A percentile compares a stretch with the other conserved stretches of the same genome.
Evolutionary conservation across 2,888 invertebrate genomes (phyloP).

Genomic region (Eurytoma californica): DNA sequence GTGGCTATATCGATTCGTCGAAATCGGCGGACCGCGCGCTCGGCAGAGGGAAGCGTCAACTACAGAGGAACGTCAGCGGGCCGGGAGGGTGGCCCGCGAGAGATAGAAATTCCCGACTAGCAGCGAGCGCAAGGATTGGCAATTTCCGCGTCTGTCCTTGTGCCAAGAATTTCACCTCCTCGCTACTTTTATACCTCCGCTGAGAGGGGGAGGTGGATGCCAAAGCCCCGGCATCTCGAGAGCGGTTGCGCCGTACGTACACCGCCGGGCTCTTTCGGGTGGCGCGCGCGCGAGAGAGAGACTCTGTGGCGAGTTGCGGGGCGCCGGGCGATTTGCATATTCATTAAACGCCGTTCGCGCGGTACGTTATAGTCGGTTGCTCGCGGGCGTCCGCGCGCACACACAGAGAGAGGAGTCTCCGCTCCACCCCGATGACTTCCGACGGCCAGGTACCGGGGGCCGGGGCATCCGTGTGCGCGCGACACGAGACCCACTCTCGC

Average conservation of each 20-base stretch:
- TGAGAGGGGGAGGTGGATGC: not conserved
- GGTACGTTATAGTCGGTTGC: slow-evolving; percentile 32
- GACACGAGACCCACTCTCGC: not conserved
- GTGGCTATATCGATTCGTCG: slow-evolving; percentile 31
- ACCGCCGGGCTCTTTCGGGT: not conserved
- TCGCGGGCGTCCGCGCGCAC: not conserved
- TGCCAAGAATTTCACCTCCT: slow-evolving; percentile 50
- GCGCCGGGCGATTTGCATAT: slow-evolving; percentile 69
- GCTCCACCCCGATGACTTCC: not conserved
- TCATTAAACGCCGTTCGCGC: slow-evolving; percentile 66
- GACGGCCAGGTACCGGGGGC: not conserved
- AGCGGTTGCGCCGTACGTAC: not conserved
- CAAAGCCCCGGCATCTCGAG: not conserved
- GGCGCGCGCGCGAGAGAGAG: slow-evolving; percentile 25
- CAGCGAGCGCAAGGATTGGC: slow-evolving; percentile 20
- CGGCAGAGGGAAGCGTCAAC: slow-evolving; percentile 12
- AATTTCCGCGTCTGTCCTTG: slow-evolving; percentile 54
- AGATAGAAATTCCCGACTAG: slow-evolving; percentile 24
- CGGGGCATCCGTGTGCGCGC: not conserved
- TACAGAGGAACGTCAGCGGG: slow-evolving; percentile 11
- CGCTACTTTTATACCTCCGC: slow-evolving; percentile 26
- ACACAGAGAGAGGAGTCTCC: not conserved
- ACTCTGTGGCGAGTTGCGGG: slow-evolving; percentile 62
- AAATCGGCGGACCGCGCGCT: slow-evolving; percentile 4
- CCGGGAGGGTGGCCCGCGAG: not conserved